phyloP scores from a whole-genome alignment of 2,113 vertebrate species.

The Plectropomus leopardus region DNA sequence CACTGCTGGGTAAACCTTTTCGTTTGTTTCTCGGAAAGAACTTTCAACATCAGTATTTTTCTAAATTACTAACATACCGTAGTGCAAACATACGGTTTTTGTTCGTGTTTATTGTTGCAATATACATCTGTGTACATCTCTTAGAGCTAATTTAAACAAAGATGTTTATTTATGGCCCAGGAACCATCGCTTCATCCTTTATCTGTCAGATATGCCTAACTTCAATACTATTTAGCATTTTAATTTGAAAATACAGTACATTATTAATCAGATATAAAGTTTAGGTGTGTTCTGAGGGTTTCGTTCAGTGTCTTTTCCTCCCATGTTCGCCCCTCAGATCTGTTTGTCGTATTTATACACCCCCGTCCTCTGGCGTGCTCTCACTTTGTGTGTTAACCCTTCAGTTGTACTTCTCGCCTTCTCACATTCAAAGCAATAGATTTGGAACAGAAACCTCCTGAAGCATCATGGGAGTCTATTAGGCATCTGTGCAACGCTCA shows the following conservation, averaged over 20 bases:
- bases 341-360: conserved; percentile 66
- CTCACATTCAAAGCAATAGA: conserved; percentile 79
- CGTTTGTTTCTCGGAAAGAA: conserved; percentile 68
- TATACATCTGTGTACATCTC: conserved; percentile 74
- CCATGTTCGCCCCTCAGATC: conserved; percentile 43
- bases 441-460: conserved; percentile 58
- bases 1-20: conserved; percentile 71
- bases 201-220: conserved; percentile 73
- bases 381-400: conserved; percentile 42
- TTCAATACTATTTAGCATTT: conserved; percentile 72
- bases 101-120: conserved; percentile 76
- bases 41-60: conserved; percentile 79
- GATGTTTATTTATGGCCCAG: conserved; percentile 81
- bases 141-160: conserved; percentile 79
- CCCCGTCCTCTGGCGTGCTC: conserved; percentile 34
- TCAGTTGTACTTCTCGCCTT: conserved; percentile 42
- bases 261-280: conserved; percentile 69
- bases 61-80: conserved; percentile 52
- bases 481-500: conserved; percentile 23
- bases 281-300: conserved; percentile 74
- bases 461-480: conserved; percentile 64
- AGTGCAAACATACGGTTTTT: conserved; percentile 52
- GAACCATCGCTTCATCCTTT: conserved; percentile 59
- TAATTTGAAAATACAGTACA: conserved; percentile 75
- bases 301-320: conserved; percentile 34